Percentiles rank a stretch among this genome's conserved stretches.
phyloP scores from a whole-genome alignment of 2,888 invertebrate genomes.

The Erebia epiphron region DNA sequence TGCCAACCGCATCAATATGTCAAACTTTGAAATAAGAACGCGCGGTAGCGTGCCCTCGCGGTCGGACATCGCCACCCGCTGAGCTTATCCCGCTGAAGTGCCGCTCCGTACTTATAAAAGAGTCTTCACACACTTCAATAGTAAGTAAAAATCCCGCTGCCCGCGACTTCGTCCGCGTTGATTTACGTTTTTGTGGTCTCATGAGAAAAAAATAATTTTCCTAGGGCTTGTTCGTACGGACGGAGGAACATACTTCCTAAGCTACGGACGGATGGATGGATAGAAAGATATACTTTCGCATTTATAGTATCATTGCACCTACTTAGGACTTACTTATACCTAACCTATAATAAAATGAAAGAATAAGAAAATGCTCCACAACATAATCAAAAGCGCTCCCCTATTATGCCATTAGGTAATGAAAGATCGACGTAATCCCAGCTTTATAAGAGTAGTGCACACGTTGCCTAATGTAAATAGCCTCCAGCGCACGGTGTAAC shows the following conservation, averaged over 20 bases:
- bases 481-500: constrained; percentile 54
- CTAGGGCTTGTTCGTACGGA: too few species aligned
- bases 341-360: neutral
- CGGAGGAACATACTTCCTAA: too few species aligned
- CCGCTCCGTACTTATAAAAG: constrained; percentile 25
- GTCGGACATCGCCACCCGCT: constrained; percentile 51
- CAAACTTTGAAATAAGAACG: constrained; percentile 47
- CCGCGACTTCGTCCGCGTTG: too few species aligned
- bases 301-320: too few species aligned
- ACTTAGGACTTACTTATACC: too few species aligned
- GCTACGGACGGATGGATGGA: too few species aligned
- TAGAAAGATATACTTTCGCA: too few species aligned
- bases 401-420: constrained; percentile 62
- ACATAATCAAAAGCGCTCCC: constrained; percentile 37
- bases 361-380: constrained; percentile 17
- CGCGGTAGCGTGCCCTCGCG: constrained; percentile 54
- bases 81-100: constrained; percentile 34
- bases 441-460: constrained; percentile 50
- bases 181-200: too few species aligned
- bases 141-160: too few species aligned
- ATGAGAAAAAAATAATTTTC: too few species aligned
- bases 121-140: constrained; percentile 17
- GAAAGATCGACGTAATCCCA: constrained; percentile 69
- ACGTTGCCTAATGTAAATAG: constrained; percentile 60
- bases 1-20: constrained; percentile 23